Percentiles rank a stretch among this genome's conserved stretches.
phyloP scores from a whole-genome alignment of 2,888 invertebrate genomes.

The Cistogaster globosa region DNA sequence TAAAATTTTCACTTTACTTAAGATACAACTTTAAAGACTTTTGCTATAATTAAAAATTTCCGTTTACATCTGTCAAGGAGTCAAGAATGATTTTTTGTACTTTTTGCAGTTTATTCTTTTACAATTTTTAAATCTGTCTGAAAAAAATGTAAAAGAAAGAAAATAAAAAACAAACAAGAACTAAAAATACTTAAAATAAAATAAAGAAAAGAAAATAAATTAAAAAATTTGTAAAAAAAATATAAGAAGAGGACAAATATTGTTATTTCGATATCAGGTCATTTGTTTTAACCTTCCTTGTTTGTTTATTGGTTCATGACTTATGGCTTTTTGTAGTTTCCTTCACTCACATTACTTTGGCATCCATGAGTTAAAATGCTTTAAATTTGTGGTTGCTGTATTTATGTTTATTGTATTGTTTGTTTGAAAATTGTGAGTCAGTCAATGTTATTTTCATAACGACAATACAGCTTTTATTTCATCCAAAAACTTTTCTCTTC shows the following conservation, averaged over 20 bases:
- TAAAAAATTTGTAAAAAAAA: background rate
- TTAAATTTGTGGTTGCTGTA: background rate
- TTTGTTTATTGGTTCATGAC: no score
- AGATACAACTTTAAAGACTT: no score
- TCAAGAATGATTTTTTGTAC: no score
- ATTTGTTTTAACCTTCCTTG: slow-evolving; percentile 51
- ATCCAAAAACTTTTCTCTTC: slow-evolving; percentile 37
- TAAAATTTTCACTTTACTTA: no score
- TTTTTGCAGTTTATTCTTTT: no score
- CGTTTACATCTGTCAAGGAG: no score
- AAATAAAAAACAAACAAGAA: background rate
- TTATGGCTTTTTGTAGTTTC: slow-evolving; percentile 46
- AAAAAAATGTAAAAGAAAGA: background rate
- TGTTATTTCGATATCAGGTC: slow-evolving; percentile 52
- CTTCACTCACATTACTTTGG: slow-evolving; percentile 30
- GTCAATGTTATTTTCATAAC: background rate
- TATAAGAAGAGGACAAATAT: slow-evolving; percentile 52
- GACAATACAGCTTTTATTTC: slow-evolving; percentile 17
- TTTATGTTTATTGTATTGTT: background rate
- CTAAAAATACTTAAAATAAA: background rate
- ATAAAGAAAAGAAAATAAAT: no score
- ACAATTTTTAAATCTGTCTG: no score
- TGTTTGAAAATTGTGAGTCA: background rate
- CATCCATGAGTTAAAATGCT: slow-evolving; percentile 16
- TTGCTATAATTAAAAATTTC: no score